Base-by-base conservation (phyloP, 2,888 invertebrate genomes). In the Caenorhabditis drosophilae region DNA sequence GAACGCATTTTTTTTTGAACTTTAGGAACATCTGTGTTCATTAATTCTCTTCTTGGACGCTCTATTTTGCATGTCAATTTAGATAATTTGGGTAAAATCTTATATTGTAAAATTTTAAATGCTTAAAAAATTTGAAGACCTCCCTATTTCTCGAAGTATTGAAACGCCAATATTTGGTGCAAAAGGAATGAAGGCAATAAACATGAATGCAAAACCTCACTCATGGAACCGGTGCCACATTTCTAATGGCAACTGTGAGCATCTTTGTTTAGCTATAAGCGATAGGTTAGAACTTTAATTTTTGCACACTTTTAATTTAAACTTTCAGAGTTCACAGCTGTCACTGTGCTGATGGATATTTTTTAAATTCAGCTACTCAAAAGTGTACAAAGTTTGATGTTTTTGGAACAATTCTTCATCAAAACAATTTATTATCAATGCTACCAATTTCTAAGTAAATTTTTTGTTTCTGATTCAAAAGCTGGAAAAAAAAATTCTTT, bases 261-360 rank as follows among this genome's bases (percentile, higher is more conserved):
- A 44, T 22, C 9, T 44, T 44, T 44, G 44, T 18, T 6, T 38
- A 11, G 38, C 38, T 6, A 38, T 12, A 31, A 31, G 6, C 31
- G 31, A 31, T n/a, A n/a, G n/a, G n/a, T n/a, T n/a, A n/a, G n/a
- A n/a, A n/a, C n/a, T n/a, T n/a, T n/a, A n/a, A n/a, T n/a, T n/a
- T n/a, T n/a, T n/a, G n/a, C n/a, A n/a, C n/a, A n/a, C n/a, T n/a
- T n/a, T n/a, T n/a, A n/a, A n/a, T n/a, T n/a, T n/a, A n/a, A n/a
- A n/a, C n/a, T n/a, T 20, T 47, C 16, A 15, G 31, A 12, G 4
- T 9, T 16, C n/a, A 12, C 22, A 40, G 3, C 7, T 53, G 53
- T 20, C 12, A 22, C 6, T 53, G 53, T 23, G 34, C 53, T 4
- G 45, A 53, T 27, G 53, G 46, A 2, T 53, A 11, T 45, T 31